Percentiles rank a stretch among this genome's conserved stretches.
Evolutionary conservation across 2,888 invertebrate species (phyloP).

Genomic region (Parnassius mnemosyne): DNA sequence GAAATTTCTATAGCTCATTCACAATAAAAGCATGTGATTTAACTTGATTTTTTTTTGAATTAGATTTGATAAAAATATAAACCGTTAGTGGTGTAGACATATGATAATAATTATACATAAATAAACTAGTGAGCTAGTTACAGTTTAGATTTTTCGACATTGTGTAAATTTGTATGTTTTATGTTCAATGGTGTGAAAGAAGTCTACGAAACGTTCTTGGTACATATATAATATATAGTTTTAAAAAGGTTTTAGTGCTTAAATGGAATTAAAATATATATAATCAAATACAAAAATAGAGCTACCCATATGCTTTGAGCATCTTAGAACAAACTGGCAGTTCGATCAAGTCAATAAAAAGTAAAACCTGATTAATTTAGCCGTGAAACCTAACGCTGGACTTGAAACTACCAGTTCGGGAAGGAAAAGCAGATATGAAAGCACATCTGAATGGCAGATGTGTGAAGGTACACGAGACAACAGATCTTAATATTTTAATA

Average conservation of each 20-base stretch:
- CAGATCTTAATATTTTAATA: constrained; percentile 71
- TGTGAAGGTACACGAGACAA: constrained; percentile 76
- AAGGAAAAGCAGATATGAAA: constrained; percentile 67
- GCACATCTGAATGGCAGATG: constrained; percentile 78
- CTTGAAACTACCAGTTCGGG: constrained; percentile 71
- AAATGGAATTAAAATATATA: constrained; percentile 5
- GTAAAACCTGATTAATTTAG: constrained; percentile 30
- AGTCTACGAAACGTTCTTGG: constrained; percentile 1
- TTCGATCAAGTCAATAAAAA: constrained; percentile 40
- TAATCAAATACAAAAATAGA: constrained; percentile 36
- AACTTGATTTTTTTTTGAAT: too few species aligned
- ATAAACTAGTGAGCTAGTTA: neutral
- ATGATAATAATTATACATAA: constrained; percentile 2
- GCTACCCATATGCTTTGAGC: constrained; percentile 51
- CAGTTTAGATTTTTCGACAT: neutral
- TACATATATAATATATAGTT: neutral
- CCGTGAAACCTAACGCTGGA: constrained; percentile 25
- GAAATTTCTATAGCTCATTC: too few species aligned
- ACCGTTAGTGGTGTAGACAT: too few species aligned
- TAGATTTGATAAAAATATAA: too few species aligned
- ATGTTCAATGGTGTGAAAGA: neutral
- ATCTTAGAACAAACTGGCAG: constrained; percentile 67
- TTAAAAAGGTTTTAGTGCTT: neutral
- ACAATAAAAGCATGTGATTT: too few species aligned
- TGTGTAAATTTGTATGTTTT: constrained; percentile 15